Evolutionary conservation across 2,888 invertebrate species (phyloP), one percentile per base, ranked within the genome.

Genomic region (Acronicta psi): DNA sequence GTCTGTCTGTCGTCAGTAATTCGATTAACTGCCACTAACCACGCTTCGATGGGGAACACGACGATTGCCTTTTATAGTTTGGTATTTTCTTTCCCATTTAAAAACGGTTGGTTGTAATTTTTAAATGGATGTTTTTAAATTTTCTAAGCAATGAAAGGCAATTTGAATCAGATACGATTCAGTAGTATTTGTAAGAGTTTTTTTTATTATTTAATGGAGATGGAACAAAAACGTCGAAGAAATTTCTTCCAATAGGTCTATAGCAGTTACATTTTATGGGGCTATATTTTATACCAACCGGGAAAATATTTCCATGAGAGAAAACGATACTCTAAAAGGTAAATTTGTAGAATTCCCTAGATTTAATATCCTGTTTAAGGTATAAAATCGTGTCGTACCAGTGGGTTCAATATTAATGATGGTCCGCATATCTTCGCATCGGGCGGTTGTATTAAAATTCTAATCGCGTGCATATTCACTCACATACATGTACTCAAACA

Each of bases 1-100:
- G 85, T 83, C 82, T 79, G 86, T 84, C 85, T 83, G 85, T 86
- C 84, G 84, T 77, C 85, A 65, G 85, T 93, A 91, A 93, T 88
- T 92, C 89, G 87, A 92, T 92, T 91, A 91, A 81, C 73, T 71
- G 77, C 82, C 81, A 77, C 81, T 79, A 78, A 86, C 81, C 81
- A 87, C 84, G 87, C 80, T 85, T 69, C 76, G 69, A 61, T 77
- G 80, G 80, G 77, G 83, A 81, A 80, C 75, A 79, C 77, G 78
- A 78, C 75, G 73, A 77, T 76, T 78, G 80, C 82, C 76, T 82
- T 82, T 78, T 77, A 75, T 77, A 76, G 75, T 76, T 80, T 77
- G 74, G 73, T 80, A 70, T 70, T 72, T 73, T 69, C 56, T 61
- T 73, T 60, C 67, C 69, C 63, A 73, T 71, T 78, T 69, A 58